Evolutionary conservation across 2,797 vertebrate species (phyloP).

Genomic region (Urosaurus nigricauda): DNA sequence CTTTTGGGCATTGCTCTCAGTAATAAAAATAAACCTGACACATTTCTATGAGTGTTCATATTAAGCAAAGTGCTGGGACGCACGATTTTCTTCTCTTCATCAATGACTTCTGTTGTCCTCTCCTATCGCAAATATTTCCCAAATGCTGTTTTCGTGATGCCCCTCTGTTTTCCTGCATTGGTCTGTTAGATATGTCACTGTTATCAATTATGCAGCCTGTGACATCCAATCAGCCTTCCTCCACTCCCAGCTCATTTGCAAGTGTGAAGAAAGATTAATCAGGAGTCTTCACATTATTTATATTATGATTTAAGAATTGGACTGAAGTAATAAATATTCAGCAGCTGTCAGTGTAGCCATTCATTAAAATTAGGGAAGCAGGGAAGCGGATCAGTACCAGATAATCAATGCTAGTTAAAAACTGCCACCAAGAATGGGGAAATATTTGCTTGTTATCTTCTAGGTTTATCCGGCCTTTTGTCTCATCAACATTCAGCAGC

Average conservation of each 20-base stretch:
- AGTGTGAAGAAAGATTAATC: conserved; percentile 10
- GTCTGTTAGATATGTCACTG: conserved; percentile 2
- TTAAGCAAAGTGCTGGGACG: neutral
- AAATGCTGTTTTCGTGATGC: neutral
- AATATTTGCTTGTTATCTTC: neutral
- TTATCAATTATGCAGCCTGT: conserved; percentile 12
- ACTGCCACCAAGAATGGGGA: neutral
- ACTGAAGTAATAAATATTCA: neutral
- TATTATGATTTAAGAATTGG: neutral
- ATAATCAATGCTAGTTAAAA: neutral
- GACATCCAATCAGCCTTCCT: neutral
- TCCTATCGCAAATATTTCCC: neutral
- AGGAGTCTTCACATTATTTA: conserved; percentile 18
- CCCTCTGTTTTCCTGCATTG: neutral
- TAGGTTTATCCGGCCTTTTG: neutral
- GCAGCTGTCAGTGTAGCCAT: neutral
- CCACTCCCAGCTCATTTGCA: conserved; percentile 3
- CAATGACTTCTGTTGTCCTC: neutral
- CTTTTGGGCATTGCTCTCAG: neutral
- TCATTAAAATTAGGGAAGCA: conserved; percentile 9
- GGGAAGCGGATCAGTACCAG: conserved; percentile 9
- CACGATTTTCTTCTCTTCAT: neutral
- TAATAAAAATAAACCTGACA: neutral
- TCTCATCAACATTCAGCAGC: neutral
- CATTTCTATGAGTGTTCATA: neutral